These are phyloP conservation scores for Leuciscus idus DNA, from an alignment of 2,113 vertebrate genomes.

Conservation along the genomic window DNA sequence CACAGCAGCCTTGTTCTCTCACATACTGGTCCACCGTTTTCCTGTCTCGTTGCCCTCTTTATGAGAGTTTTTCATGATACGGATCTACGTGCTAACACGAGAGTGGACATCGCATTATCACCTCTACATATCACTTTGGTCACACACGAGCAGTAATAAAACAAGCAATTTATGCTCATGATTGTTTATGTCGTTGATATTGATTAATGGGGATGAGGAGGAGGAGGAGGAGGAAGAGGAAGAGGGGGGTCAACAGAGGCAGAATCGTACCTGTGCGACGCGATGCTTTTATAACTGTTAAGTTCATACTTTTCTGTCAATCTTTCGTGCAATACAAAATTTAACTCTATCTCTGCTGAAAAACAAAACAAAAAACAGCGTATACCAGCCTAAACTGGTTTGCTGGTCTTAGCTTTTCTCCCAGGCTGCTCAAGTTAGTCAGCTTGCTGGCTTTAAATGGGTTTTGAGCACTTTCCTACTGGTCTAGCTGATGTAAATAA, in stretches of 20 bases:
- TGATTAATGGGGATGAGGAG: not conserved
- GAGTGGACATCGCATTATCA: conserved; percentile 36
- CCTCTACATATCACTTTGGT: not conserved
- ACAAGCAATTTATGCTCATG: not conserved
- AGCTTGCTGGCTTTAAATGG: not conserved
- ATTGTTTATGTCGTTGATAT: not conserved
- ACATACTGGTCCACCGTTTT: conserved; percentile 43
- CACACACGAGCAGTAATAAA: not conserved
- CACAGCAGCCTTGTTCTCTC: conserved; percentile 26
- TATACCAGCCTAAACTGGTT: conserved; percentile 1
- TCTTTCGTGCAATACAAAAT: not conserved
- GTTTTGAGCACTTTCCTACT: not conserved
- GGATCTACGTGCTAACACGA: not conserved
- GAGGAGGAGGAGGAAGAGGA: conserved; percentile 26
- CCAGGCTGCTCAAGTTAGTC: not conserved
- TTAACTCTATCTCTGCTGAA: not conserved
- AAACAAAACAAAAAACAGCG: not conserved
- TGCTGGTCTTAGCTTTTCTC: not conserved
- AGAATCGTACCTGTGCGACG: not conserved
- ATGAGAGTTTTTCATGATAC: conserved; percentile 11
- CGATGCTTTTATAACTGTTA: not conserved
- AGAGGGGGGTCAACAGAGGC: not conserved
- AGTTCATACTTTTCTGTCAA: not conserved
- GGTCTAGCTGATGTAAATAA: not conserved
- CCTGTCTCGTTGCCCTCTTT: conserved; percentile 45